Percentiles rank a stretch among this genome's conserved stretches.
Conservation (phyloP, 2,797 vertebrate genomes). For the Siniperca undulata region DNA sequence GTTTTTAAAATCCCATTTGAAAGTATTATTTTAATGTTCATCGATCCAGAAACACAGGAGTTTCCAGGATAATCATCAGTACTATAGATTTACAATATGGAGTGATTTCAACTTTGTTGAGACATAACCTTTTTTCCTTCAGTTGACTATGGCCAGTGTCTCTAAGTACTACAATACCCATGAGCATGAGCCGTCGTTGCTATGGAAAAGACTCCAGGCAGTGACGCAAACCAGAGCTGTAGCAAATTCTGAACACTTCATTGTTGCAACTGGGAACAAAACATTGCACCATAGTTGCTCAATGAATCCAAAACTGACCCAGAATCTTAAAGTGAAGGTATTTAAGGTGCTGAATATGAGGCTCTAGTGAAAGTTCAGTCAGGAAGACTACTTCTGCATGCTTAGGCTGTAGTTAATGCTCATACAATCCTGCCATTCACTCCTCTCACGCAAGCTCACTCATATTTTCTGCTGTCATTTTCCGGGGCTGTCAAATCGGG, state of each 20-base stretch:
- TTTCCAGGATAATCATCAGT: neutral
- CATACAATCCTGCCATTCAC: no score
- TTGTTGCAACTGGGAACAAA: neutral
- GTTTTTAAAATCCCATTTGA: neutral
- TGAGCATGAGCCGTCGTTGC: neutral
- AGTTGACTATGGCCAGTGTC: neutral
- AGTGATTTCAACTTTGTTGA: neutral
- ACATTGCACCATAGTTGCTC: neutral
- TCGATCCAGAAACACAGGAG: neutral
- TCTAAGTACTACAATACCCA: neutral
- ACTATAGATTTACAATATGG: neutral
- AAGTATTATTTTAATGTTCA: neutral
- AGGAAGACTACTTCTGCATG: no score
- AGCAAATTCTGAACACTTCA: neutral
- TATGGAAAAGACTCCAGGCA: conserved; percentile 1
- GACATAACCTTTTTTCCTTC: neutral
- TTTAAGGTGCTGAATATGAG: conserved; percentile 1
- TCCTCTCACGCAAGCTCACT: no score
- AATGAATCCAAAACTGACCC: neutral
- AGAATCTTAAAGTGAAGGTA: neutral
- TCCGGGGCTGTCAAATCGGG: no score
- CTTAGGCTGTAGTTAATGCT: no score
- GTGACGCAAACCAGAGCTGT: neutral
- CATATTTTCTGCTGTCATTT: no score
- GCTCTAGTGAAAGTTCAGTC: no score